These are phyloP conservation scores for Lepidurus apus DNA, from an alignment of 1,140 invertebrate genomes.

Conservation along the genomic window DNA sequence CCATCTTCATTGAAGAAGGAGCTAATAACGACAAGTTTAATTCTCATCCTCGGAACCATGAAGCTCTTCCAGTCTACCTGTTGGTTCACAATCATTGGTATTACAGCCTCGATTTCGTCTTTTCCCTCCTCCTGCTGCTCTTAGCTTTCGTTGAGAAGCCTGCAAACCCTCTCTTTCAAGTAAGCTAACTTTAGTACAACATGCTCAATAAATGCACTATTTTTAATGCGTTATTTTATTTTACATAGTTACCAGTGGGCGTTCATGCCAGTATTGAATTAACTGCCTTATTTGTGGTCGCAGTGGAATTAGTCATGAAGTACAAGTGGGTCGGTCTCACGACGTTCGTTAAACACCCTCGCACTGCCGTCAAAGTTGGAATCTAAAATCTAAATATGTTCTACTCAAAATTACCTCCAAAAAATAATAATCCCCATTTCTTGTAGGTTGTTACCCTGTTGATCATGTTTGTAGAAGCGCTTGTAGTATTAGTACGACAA, in stretches of 20 bases:
- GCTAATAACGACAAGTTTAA: slow-evolving; percentile 89
- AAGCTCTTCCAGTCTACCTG: slow-evolving; percentile 78
- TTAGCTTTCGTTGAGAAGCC: slow-evolving; percentile 77
- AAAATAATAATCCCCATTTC: slow-evolving; percentile 46
- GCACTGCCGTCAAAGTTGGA: slow-evolving; percentile 76
- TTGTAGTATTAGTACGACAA: slow-evolving; percentile 73
- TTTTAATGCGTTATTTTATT: slow-evolving; percentile 30
- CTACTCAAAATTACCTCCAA: slow-evolving; percentile 22
- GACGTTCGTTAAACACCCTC: slow-evolving; percentile 74
- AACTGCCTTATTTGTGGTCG: slow-evolving; percentile 66
- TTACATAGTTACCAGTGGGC: slow-evolving; percentile 60
- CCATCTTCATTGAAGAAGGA: slow-evolving; percentile 83
- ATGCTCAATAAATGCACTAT: background rate
- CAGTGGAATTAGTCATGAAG: slow-evolving; percentile 71
- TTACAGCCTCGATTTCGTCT: slow-evolving; percentile 72
- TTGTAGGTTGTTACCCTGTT: slow-evolving; percentile 62
- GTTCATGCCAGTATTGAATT: slow-evolving; percentile 80
- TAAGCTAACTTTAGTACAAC: slow-evolving; percentile 42
- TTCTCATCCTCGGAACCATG: slow-evolving; percentile 74
- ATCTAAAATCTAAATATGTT: slow-evolving; percentile 6
- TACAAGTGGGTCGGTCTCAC: slow-evolving; percentile 77
- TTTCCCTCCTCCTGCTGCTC: slow-evolving; percentile 68
- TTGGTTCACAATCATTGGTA: slow-evolving; percentile 84
- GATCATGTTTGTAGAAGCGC: slow-evolving; percentile 79
- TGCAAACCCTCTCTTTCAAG: slow-evolving; percentile 63